Conservation (phyloP, 2,888 invertebrate species). For the Drosophila eohydei region DNA sequence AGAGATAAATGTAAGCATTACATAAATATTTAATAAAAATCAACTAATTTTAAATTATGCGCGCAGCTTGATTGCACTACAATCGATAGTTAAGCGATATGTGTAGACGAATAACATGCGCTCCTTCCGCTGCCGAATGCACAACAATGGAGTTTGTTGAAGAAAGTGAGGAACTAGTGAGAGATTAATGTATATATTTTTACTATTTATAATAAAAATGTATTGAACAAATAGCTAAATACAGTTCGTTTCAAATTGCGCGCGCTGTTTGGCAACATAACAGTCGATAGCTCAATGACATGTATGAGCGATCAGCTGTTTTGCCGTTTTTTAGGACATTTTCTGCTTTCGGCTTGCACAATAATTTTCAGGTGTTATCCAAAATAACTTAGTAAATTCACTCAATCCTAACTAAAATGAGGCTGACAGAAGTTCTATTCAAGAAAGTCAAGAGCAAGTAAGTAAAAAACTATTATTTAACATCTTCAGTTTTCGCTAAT, state of each 20-base stretch:
- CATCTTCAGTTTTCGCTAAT: neutral
- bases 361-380: slow-evolving; percentile 38
- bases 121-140: too few relatives aligned
- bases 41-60: neutral
- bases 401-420: slow-evolving; percentile 81
- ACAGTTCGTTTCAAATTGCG: slow-evolving; percentile 3
- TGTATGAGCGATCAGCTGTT: slow-evolving; percentile 41
- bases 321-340: slow-evolving; percentile 24
- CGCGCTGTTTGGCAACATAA: neutral
- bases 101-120: neutral
- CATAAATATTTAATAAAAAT: neutral
- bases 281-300: neutral
- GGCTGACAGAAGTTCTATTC: slow-evolving; percentile 89
- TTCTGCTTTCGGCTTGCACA: slow-evolving; percentile 56
- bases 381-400: neutral
- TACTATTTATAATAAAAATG: too few relatives aligned
- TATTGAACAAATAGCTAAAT: neutral
- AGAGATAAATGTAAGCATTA: neutral
- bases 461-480: slow-evolving; percentile 79
- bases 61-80: neutral
- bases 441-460: slow-evolving; percentile 92
- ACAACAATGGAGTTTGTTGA: neutral
- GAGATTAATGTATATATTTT: neutral
- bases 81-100: neutral
- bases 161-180: too few relatives aligned